Evolutionary conservation across 2,888 invertebrate genomes (phyloP), one percentile per base, ranked within the genome.

Genomic region (Tiliacea aurago): DNA sequence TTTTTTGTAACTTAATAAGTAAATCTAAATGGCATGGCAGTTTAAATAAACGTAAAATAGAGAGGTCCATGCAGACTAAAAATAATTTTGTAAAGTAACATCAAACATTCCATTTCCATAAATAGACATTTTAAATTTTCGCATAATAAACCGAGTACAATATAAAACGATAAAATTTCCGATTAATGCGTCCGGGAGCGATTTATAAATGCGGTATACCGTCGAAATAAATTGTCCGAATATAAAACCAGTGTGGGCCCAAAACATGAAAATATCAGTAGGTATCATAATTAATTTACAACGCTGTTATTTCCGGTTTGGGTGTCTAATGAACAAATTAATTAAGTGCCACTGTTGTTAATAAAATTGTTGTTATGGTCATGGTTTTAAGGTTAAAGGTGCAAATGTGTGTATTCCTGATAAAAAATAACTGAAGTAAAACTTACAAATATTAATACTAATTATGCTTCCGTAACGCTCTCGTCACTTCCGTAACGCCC

Each of bases 91-190:
- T 41, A 7, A 63, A 77, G 13, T 43, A 43, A 28, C 15, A 47
- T 18, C 5, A 61, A 65, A 58, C 23, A 41, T 56, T 64, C 5
- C 15, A 43, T 45, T 23, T 13, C 18, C 20, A 28, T 64, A 51
- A 72, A 69, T 51, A 58, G 18, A 59, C 2, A 62, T 69, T 68
- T 47, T 33, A 67, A 61, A 41, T 70, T 73, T 63, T 70, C 76
- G 47, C 56, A 43, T 71, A 69, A 80, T 83, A 71, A 84, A 70
- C 70, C 15, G n/a, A 61, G 56, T 55, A 83, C 65, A 85, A 76
- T 63, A 73, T 68, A 58, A 78, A 81, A 78, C 64, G 73, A 84
- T 85, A 83, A 83, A 80, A 80, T 85, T 65, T 68, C 64, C 70
- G 62, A 78, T 69, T 72, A 86, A 76, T 71, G 79, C 59, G 67